Conservation (phyloP, 2,888 invertebrate species). For the Conistra vaccinii region DNA sequence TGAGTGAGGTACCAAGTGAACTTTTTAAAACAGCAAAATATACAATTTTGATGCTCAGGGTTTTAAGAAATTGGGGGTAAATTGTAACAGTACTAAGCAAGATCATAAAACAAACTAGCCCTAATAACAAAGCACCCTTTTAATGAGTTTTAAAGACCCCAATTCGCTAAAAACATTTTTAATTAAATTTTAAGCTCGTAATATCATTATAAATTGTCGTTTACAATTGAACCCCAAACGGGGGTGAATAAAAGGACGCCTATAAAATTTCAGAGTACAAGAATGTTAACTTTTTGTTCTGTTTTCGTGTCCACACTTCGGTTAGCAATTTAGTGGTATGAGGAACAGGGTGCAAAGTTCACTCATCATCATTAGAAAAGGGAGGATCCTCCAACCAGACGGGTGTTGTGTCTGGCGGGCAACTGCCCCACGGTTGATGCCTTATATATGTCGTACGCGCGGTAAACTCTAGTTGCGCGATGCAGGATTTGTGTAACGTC, state of each 20-base stretch:
- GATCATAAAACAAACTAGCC: slow-evolving; percentile 28
- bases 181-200: slow-evolving; percentile 31
- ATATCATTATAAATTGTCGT: no score
- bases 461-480: no score
- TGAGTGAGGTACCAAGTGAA: no score
- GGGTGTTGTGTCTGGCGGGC: no score
- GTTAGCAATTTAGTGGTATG: no score
- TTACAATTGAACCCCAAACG: not conserved
- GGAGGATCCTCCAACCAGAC: no score
- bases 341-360: no score
- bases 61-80: not conserved
- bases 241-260: not conserved
- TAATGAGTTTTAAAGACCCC: slow-evolving; percentile 28
- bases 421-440: no score
- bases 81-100: slow-evolving; percentile 5
- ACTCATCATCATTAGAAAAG: no score
- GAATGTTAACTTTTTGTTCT: not conserved
- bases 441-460: no score
- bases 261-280: not conserved
- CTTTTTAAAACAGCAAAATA: not conserved
- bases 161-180: slow-evolving; percentile 34
- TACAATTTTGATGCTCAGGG: not conserved
- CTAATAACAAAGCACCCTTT: not conserved
- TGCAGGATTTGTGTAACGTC: no score
- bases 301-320: no score